Percentiles rank a stretch among this genome's conserved stretches.
Conservation (phyloP, 1,140 invertebrate genomes). For the Trachymyrmex cornetzi region DNA sequence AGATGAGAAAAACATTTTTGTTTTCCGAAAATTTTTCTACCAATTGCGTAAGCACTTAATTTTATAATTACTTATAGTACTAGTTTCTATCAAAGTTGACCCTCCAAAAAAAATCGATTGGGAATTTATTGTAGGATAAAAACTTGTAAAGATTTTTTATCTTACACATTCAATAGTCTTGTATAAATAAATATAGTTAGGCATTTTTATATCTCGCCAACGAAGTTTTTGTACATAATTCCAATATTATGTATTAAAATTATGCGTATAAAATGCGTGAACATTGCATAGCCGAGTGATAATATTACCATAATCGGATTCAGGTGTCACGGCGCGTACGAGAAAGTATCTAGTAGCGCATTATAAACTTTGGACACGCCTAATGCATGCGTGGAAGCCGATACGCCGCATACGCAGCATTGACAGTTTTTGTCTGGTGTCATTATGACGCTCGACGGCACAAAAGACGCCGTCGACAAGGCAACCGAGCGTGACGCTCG, state of each 20-base stretch:
- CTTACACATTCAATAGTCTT: not conserved
- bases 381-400: constrained; percentile 78
- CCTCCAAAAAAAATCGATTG: not conserved
- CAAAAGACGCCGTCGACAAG: constrained; percentile 78
- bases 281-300: constrained; percentile 2
- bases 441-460: constrained; percentile 79
- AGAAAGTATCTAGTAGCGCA: constrained; percentile 30
- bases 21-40: not conserved
- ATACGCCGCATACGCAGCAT: constrained; percentile 70
- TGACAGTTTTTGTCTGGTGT: constrained; percentile 79
- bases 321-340: constrained; percentile 39
- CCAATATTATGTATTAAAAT: not conserved
- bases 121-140: not conserved
- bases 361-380: constrained; percentile 36
- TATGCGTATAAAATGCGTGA: not conserved
- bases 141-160: not conserved
- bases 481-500: constrained; percentile 72
- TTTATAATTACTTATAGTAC: not conserved
- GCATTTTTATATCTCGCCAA: not conserved
- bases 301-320: constrained; percentile 63
- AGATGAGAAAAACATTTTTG: not conserved
- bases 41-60: not conserved
- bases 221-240: not conserved
- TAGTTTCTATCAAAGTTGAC: not conserved
- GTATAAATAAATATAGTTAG: not conserved